Base-by-base conservation (phyloP, 2,888 invertebrate species). In the Ecliptopera silaceata region DNA sequence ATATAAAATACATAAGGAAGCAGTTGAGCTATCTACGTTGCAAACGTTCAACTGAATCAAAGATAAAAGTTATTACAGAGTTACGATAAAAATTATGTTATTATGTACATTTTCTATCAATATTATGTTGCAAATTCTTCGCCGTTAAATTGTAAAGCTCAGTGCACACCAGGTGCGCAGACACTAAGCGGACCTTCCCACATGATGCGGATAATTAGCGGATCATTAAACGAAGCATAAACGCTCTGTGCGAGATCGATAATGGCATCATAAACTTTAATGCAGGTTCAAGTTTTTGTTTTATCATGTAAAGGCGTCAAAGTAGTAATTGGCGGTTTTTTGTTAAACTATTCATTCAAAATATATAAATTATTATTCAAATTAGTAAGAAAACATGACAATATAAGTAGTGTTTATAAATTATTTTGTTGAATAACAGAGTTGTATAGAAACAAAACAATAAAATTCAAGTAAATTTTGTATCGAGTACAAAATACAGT, bases 191-290 rank as follows among this genome's bases (percentile, higher is more conserved):
- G 36, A 50, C 22, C 49, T 61, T 47, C 41, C 50, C 52, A 46
- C 52, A 56, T 67, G 64, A 63, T 66, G 68, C 47, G 62, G 72
- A 78, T 83, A 80, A 81, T 86, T 85, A 87, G 80, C 82, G 61
- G 70, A 75, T 78, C 79, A 80, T 84, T 80, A 83, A 83, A 77
- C 68, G 59, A 71, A 70, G 72, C 71, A 75, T 82, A 81, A 82
- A 81, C 79, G 74, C 65, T 72, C 66, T 70, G 75, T 78, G 82
- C 75, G 74, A 77, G 74, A 77, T 77, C 72, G 72, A 75, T 81
- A 79, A 82, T 78, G 67, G 73, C 71, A 66, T 68, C 70, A 68
- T 78, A 75, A 74, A 76, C 69, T 69, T 74, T 72, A 64, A 70
- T 71, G 57, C 64, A 66, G 51, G 38, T 50, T 56, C 51, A 55